These are phyloP conservation scores for Gymnogyps californianus DNA, from an alignment of 2,113 vertebrate species.

Conservation along the genomic window DNA sequence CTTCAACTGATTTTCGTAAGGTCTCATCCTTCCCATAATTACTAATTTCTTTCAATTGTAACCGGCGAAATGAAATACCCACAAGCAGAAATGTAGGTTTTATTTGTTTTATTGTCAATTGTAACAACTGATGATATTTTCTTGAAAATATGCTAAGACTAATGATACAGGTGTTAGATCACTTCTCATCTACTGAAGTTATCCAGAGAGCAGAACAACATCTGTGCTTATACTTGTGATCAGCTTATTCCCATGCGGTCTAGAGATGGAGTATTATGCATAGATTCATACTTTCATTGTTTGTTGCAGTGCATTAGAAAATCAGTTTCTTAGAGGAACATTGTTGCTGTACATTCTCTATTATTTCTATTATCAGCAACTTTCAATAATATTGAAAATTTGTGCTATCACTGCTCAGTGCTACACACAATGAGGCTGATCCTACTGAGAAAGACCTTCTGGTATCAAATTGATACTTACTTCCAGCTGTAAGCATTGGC, in stretches of 20 bases:
- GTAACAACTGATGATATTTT: neutral
- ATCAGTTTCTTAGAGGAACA: neutral
- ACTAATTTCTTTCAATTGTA: neutral
- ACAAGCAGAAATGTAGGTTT: neutral
- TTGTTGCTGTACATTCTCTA: neutral
- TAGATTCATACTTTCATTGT: neutral
- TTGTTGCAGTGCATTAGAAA: neutral
- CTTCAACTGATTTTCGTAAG: neutral
- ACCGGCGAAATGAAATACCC: neutral
- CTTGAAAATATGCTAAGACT: neutral
- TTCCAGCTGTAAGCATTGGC: neutral
- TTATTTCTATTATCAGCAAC: neutral
- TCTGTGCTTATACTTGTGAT: neutral
- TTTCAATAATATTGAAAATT: conserved; percentile 35
- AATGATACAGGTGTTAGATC: neutral
- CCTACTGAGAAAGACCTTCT: conserved; percentile 23
- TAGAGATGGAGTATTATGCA: neutral
- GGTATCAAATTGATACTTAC: conserved; percentile 34
- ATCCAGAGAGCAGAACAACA: neutral
- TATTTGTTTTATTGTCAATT: neutral
- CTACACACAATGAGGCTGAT: neutral
- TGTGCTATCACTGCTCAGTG: neutral
- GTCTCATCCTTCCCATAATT: neutral
- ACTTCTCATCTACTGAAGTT: neutral
- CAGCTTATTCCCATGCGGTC: neutral